Conservation (phyloP, 2,888 invertebrate species). For the Galeopsomyia nigrocyanea region DNA sequence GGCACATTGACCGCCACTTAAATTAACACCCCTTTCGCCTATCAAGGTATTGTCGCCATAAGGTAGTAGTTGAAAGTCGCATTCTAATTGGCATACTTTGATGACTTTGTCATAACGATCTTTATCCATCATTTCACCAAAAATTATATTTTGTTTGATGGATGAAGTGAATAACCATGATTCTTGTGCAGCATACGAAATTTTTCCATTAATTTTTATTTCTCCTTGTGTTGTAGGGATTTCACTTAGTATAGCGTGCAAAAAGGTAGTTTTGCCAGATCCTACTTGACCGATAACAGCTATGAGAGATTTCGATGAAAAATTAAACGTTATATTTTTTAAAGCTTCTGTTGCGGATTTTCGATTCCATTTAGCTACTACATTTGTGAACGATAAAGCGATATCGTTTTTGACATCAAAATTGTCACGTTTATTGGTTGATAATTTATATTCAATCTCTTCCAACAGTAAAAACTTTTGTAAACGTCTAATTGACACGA, state of each 20-base stretch:
- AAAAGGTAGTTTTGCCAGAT: conserved; percentile 74
- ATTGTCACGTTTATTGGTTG: conserved; percentile 56
- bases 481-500: conserved; percentile 74
- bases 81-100: conserved; percentile 77
- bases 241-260: conserved; percentile 75
- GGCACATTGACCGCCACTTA: conserved; percentile 87
- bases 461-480: conserved; percentile 59
- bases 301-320: conserved; percentile 75
- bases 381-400: conserved; percentile 71
- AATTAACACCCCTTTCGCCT: no score
- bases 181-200: conserved; percentile 85
- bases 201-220: conserved; percentile 73
- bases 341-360: conserved; percentile 77
- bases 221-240: conserved; percentile 77
- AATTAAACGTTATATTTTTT: conserved; percentile 76
- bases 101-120: conserved; percentile 70
- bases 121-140: conserved; percentile 62
- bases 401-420: not conserved
- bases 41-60: conserved; percentile 82
- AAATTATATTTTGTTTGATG: conserved; percentile 74
- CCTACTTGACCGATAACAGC: conserved; percentile 79
- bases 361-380: conserved; percentile 79
- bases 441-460: conserved; percentile 57
- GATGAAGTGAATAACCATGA: conserved; percentile 86
- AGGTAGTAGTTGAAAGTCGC: conserved; percentile 82